Evolutionary conservation across 2,888 invertebrate genomes (phyloP), one percentile per base, ranked within the genome.

Genomic region (Drosophila robusta): DNA sequence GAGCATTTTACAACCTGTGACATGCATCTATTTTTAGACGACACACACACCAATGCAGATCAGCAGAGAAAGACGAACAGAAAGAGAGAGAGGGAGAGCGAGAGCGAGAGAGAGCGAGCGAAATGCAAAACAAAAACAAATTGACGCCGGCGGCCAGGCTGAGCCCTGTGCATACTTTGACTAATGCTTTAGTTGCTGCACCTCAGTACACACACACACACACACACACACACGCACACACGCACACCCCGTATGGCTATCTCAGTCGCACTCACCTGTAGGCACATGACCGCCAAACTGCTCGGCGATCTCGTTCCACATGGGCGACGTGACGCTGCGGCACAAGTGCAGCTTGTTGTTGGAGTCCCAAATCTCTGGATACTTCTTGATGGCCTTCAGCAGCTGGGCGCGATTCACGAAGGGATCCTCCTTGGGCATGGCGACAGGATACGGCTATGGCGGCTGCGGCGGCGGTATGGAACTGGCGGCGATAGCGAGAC

Each of bases 301-400:
- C 61, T 90, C 90, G 47, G 90, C 90, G 75, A 90, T 90, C 81
- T 90, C 90, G 60, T 90, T 91, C 90, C 90, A 90, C 90, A 90
- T 91, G 41, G 90, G 90, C 65, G 90, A 90, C 4, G 90, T 90
- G 56, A 91, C 91, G 75, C 90, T 90, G 55, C 90, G 91, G 73
- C 90, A 90, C 87, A 90, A 89, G 76, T 90, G 90, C 60, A 90
- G 73, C 73, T 90, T 90, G 71, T 90, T 90, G 74, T 90, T 90
- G 57, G 90, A 90, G 62, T 90, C 90, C 90, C 90, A 90, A 60
- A 90, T 90, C 75, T 90, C 90, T 7, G 90, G 90, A 70, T 91
- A 90, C 69, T 91, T 90, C 64, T 90, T 90, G 72, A 90, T 90
- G 70, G 90, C 90, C 75, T 90, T 91, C 3, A 90, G 70, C 72